A percentile compares a stretch with the other conserved stretches of the same genome.
These are phyloP conservation scores for Pocillopora verrucosa DNA, from an alignment of 64 coral and sea anemone genomes.

Conservation along the genomic window DNA sequence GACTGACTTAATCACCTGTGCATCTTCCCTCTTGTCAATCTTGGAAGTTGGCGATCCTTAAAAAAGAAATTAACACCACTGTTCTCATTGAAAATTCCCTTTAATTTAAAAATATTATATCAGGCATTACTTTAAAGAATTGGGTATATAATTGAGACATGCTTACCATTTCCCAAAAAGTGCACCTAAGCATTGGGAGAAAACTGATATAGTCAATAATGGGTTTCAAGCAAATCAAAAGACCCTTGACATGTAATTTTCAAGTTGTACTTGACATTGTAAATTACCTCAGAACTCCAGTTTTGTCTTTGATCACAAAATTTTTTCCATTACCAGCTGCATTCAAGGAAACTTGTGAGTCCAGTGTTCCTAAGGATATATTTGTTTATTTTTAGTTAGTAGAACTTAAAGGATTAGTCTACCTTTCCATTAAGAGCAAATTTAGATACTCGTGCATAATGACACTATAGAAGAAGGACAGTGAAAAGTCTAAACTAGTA, in stretches of 20 bases:
- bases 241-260: not conserved
- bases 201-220: not conserved
- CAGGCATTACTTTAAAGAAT: not conserved
- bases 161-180: constrained; percentile 97
- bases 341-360: constrained; percentile 67
- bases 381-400: not conserved
- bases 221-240: not conserved
- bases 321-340: constrained; percentile 60
- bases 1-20: constrained; percentile 49
- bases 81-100: not conserved
- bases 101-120: not conserved
- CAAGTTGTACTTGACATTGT: not conserved
- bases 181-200: constrained; percentile 70
- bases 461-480: too few species aligned
- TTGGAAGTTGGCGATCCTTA: constrained; percentile 81
- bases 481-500: not conserved
- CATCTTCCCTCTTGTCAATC: constrained; percentile 77
- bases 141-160: not conserved
- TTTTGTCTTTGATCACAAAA: constrained; percentile 78
- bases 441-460: too few species aligned
- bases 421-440: too few species aligned
- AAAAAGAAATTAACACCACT: not conserved
- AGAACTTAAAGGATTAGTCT: not conserved
- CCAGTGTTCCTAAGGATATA: constrained; percentile 42
- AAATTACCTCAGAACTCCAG: constrained; percentile 62